Conservation (phyloP, 1,140 invertebrate genomes). For the Camponotus pennsylvanicus region DNA sequence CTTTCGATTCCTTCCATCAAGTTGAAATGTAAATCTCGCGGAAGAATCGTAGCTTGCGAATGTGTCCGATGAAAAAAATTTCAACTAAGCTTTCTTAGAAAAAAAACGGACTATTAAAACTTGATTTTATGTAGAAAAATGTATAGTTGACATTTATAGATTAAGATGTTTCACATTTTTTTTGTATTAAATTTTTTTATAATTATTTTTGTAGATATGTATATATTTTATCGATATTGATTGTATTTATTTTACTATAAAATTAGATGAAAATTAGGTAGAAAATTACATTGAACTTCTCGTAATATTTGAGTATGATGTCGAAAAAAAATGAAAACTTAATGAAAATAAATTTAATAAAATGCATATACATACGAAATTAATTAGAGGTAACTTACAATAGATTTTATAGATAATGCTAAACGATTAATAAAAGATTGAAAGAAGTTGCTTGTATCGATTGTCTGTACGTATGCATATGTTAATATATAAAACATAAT, state of each 20-base stretch:
- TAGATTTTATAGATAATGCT: constrained; percentile 17
- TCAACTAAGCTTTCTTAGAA: background rate
- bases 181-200: background rate
- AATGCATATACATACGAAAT: background rate
- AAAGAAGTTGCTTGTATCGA: constrained; percentile 15
- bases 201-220: background rate
- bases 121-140: background rate
- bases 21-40: constrained; percentile 51
- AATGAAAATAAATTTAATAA: background rate
- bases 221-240: background rate
- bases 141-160: background rate
- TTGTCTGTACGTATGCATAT: background rate
- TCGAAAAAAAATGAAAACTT: background rate
- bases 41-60: background rate
- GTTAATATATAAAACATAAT: constrained; percentile 41
- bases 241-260: background rate
- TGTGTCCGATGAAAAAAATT: background rate
- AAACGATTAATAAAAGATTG: constrained; percentile 31
- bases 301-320: background rate
- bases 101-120: background rate
- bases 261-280: background rate
- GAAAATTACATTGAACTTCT: background rate
- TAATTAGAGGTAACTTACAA: background rate
- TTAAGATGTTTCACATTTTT: background rate
- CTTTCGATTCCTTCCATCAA: background rate